phyloP scores from a whole-genome alignment of 2,113 vertebrate genomes.

The Propithecus coquereli region DNA sequence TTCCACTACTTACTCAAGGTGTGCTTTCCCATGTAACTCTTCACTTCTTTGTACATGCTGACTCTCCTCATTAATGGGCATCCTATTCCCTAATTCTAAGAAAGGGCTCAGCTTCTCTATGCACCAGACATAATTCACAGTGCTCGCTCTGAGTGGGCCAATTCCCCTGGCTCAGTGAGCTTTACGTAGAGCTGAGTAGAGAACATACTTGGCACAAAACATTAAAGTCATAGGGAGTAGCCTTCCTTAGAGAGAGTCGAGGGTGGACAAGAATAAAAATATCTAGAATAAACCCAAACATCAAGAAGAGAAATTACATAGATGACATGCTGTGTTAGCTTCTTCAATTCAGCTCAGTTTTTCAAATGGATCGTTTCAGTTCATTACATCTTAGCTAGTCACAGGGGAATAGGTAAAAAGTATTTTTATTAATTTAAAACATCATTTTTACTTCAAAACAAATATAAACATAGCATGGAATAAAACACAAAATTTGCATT shows the following conservation, averaged over 20 bases:
- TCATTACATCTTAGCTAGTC: not conserved
- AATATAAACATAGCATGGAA: not conserved
- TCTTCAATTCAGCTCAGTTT: not conserved
- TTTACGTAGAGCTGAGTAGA: not conserved
- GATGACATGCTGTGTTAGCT: not conserved
- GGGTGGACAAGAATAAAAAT: not conserved
- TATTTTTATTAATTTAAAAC: not conserved
- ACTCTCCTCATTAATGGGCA: not conserved
- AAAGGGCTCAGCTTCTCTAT: not conserved
- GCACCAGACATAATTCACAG: not conserved
- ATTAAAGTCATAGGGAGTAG: not conserved
- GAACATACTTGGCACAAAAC: not conserved
- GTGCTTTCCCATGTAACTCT: not conserved
- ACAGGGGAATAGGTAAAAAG: not conserved
- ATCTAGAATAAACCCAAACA: slow-evolving; percentile 31
- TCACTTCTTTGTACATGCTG: not conserved
- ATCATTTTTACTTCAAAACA: not conserved
- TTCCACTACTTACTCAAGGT: not conserved
- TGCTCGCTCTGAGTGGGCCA: not conserved
- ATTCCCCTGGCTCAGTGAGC: not conserved
- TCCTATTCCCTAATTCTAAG: not conserved
- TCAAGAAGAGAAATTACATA: not conserved
- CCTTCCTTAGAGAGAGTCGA: not conserved
- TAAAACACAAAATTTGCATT: not conserved
- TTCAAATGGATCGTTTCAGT: not conserved